phyloP scores from a whole-genome alignment of 2,113 vertebrate species.

The Erythrolamprus reginae region DNA sequence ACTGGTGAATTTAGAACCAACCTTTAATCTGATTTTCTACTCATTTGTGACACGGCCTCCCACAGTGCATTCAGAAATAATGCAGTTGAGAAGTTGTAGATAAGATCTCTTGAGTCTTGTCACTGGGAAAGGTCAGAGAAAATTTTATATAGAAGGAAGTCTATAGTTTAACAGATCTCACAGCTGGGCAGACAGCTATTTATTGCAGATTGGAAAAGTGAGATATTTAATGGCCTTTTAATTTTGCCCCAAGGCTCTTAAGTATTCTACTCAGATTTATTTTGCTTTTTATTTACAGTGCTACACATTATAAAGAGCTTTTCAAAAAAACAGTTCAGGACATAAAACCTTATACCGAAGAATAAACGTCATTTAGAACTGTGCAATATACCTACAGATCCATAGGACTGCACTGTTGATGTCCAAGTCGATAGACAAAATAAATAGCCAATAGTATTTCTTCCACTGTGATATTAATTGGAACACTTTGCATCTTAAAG shows the following conservation, averaged over 20 bases:
- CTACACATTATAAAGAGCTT: background rate
- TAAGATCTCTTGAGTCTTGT: constrained; percentile 5
- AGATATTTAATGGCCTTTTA: constrained; percentile 2
- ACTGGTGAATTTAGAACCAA: background rate
- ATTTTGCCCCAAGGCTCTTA: constrained; percentile 5
- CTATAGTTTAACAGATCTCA: constrained; percentile 14
- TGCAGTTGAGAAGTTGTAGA: background rate
- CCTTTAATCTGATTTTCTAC: background rate
- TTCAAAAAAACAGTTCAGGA: background rate
- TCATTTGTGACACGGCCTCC: background rate
- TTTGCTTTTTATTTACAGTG: constrained; percentile 7
- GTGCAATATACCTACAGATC: background rate
- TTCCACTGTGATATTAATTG: background rate
- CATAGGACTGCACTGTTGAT: background rate
- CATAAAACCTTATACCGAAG: background rate
- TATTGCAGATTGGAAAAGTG: background rate
- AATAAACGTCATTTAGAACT: background rate
- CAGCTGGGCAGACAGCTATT: constrained; percentile 3
- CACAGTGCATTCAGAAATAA: background rate
- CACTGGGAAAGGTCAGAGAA: constrained; percentile 16
- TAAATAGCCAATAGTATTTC: background rate
- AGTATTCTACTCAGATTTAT: background rate
- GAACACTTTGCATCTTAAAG: background rate
- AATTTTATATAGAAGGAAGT: constrained; percentile 5
- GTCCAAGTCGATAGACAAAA: background rate